Evolutionary conservation across 1,140 invertebrate species (phyloP).

Genomic region (Drosophila seguyi): DNA sequence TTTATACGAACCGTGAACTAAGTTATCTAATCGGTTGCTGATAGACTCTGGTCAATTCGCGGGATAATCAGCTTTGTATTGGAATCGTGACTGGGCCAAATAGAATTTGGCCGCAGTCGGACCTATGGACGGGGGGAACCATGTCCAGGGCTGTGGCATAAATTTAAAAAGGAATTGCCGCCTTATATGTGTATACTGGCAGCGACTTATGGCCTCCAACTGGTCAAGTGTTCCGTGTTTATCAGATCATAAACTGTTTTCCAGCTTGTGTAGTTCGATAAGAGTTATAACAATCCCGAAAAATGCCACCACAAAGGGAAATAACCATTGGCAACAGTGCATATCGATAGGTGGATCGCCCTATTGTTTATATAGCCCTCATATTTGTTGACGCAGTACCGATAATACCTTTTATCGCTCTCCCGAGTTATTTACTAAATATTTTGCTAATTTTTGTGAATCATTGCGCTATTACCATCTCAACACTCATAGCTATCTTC

Average conservation of each 20-base stretch:
- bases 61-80: conserved; percentile 27
- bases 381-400: conserved; percentile 33
- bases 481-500: conserved; percentile 7
- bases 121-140: conserved; percentile 40
- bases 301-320: conserved; percentile 24
- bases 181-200: conserved; percentile 2
- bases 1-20: conserved; percentile 32
- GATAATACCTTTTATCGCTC: conserved; percentile 35
- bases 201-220: conserved; percentile 32
- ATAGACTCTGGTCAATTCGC: conserved; percentile 7
- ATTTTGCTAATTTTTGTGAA: conserved; percentile 30
- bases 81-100: conserved; percentile 21
- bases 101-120: conserved; percentile 12
- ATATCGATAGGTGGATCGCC: conserved; percentile 25
- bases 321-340: conserved; percentile 43
- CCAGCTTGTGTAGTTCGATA: conserved; percentile 40
- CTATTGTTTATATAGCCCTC: conserved; percentile 40
- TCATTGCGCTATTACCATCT: conserved; percentile 27
- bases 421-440: conserved; percentile 27
- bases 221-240: conserved; percentile 48
- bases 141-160: conserved; percentile 34
- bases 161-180: conserved; percentile 55
- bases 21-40: conserved; percentile 34
- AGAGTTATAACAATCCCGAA: conserved; percentile 30
- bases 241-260: conserved; percentile 50